phyloP scores from a whole-genome alignment of 2,888 invertebrate species.

The Napeogenes inachia region DNA sequence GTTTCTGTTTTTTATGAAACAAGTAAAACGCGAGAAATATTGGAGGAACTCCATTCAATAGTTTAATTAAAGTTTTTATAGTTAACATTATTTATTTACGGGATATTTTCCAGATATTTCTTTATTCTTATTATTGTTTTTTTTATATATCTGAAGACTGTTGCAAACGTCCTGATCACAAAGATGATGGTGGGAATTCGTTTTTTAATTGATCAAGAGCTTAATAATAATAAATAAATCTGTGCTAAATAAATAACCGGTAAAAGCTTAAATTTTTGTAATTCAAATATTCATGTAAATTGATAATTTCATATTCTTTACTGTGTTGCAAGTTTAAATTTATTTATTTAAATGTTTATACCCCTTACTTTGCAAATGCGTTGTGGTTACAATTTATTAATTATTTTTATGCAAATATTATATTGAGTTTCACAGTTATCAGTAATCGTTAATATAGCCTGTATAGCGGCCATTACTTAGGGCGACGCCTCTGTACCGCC shows the following conservation, averaged over 20 bases:
- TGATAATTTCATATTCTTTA: not conserved
- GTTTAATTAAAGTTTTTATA: constrained; percentile 27
- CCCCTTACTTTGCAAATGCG: too few species aligned
- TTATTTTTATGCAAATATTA: constrained; percentile 23
- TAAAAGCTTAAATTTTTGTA: too few species aligned
- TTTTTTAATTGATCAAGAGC: too few species aligned
- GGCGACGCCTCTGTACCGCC: constrained; percentile 50
- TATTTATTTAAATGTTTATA: too few species aligned
- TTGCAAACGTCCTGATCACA: constrained; percentile 7
- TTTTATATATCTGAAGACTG: not conserved
- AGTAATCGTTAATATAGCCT: constrained; percentile 34
- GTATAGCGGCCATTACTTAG: constrained; percentile 52
- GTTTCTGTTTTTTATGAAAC: constrained; percentile 49
- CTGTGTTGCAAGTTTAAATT: not conserved
- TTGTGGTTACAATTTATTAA: not conserved
- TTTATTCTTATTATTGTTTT: too few species aligned
- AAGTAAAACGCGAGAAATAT: constrained; percentile 32
- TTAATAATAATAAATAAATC: too few species aligned
- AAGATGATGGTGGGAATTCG: not conserved
- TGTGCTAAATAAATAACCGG: too few species aligned
- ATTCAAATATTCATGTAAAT: too few species aligned
- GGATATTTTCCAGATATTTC: too few species aligned
- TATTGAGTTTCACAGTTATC: constrained; percentile 31
- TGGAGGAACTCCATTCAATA: constrained; percentile 28
- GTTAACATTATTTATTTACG: too few species aligned